Evolutionary conservation across 1,140 invertebrate genomes (phyloP).

Genomic region (Panonychus citri): DNA sequence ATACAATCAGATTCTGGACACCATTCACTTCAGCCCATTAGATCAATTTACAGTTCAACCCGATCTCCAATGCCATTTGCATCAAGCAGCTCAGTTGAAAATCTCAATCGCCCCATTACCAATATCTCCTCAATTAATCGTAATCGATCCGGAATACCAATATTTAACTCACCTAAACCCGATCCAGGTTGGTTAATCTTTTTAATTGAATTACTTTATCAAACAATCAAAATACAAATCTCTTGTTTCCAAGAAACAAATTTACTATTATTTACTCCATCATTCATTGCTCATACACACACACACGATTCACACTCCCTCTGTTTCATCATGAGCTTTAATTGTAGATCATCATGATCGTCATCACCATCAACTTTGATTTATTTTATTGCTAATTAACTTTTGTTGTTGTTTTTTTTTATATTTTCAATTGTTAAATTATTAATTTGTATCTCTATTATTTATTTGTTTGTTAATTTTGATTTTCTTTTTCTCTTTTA

Average conservation of each 20-base stretch:
- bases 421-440: background rate
- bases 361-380: too few species aligned
- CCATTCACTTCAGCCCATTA: background rate
- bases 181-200: background rate
- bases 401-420: too few species aligned
- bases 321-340: too few species aligned
- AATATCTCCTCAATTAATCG: background rate
- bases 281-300: too few species aligned
- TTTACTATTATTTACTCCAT: too few species aligned
- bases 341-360: too few species aligned
- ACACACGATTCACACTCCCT: too few species aligned
- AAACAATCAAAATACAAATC: too few species aligned
- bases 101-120: background rate
- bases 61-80: background rate
- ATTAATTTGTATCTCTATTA: background rate
- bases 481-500: slow-evolving; percentile 7
- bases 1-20: background rate
- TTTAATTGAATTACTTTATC: background rate
- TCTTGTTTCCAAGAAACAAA: too few species aligned
- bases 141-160: slow-evolving; percentile 1
- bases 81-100: slow-evolving; percentile 1
- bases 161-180: background rate
- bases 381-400: too few species aligned
- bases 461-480: background rate
- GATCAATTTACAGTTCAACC: background rate